phyloP scores from a whole-genome alignment of 2,888 invertebrate species.

The Leucophenga montana region DNA sequence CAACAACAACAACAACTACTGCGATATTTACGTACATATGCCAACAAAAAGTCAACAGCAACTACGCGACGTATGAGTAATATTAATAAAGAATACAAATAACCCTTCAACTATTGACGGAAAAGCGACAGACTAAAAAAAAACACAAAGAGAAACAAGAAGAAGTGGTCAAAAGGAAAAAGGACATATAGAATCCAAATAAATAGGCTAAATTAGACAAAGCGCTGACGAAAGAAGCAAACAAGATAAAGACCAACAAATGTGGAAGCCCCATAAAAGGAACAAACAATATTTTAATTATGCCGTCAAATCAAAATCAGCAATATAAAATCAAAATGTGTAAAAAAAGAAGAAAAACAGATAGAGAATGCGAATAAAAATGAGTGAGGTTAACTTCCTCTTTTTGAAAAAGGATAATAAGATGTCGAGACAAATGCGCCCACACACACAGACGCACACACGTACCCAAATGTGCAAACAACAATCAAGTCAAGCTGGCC shows the following conservation, averaged over 20 bases:
- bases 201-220: no score
- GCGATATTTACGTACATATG: no score
- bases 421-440: no score
- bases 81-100: slow-evolving; percentile 6
- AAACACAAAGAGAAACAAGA: no score
- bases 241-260: neutral
- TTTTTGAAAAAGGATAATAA: no score
- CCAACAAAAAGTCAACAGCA: neutral
- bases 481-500: no score
- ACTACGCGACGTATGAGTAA: neutral
- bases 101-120: slow-evolving; percentile 3
- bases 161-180: no score
- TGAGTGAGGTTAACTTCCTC: no score
- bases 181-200: no score
- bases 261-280: neutral
- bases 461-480: no score
- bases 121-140: neutral
- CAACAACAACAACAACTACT: neutral
- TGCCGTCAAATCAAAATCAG: slow-evolving; percentile 1
- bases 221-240: no score
- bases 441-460: no score
- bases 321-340: neutral
- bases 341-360: neutral
- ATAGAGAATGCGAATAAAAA: neutral
- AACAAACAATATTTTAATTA: neutral